These are phyloP conservation scores for Dicycla oo DNA, from an alignment of 2,888 invertebrate genomes.

Conservation along the genomic window DNA sequence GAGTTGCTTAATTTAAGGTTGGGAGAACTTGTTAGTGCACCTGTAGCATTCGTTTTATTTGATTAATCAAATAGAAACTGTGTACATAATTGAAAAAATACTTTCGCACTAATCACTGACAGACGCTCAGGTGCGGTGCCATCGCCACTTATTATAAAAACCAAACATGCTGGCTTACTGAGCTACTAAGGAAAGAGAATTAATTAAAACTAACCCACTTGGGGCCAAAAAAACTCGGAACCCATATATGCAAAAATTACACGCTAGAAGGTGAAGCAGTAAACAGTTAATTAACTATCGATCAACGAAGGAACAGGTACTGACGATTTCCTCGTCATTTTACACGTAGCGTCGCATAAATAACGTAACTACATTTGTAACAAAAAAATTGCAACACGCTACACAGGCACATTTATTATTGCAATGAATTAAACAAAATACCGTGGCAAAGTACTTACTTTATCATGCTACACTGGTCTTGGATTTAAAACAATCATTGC, in stretches of 20 bases:
- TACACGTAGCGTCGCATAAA: slow-evolving; percentile 48
- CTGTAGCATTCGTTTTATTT: slow-evolving; percentile 12
- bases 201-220: slow-evolving; percentile 52
- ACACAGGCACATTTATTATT: slow-evolving; percentile 24
- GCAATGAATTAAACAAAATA: slow-evolving; percentile 19
- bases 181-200: slow-evolving; percentile 57
- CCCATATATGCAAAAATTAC: slow-evolving; percentile 52
- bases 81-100: slow-evolving; percentile 27
- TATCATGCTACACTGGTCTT: slow-evolving; percentile 13
- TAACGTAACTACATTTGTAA: slow-evolving; percentile 28
- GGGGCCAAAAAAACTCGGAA: slow-evolving; percentile 58
- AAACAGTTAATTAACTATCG: slow-evolving; percentile 39
- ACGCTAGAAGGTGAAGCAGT: slow-evolving; percentile 38
- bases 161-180: slow-evolving; percentile 52
- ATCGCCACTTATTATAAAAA: slow-evolving; percentile 30
- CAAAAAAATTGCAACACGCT: slow-evolving; percentile 50
- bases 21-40: slow-evolving; percentile 3
- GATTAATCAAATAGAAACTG: slow-evolving; percentile 37
- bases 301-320: slow-evolving; percentile 53
- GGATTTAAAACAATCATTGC: slow-evolving; percentile 26
- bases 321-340: slow-evolving; percentile 56
- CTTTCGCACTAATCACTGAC: slow-evolving; percentile 31
- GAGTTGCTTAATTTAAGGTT: slow-evolving; percentile 12
- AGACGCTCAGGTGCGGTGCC: slow-evolving; percentile 7
- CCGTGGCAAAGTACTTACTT: not conserved